phyloP scores from a whole-genome alignment of 2,797 vertebrate genomes.

The Gambelia wislizenii region DNA sequence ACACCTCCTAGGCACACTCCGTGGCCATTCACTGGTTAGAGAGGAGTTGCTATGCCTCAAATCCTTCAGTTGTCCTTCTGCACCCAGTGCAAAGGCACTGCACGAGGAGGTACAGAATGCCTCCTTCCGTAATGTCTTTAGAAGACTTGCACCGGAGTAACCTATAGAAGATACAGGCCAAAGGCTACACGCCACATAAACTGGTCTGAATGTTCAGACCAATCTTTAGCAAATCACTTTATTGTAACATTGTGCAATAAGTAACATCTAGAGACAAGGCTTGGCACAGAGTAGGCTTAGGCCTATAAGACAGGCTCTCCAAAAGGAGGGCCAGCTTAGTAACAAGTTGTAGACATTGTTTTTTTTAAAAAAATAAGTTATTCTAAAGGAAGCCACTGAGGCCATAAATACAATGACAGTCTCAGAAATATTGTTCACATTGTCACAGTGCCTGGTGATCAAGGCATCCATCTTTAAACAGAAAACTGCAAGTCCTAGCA shows the following conservation, averaged over 20 bases:
- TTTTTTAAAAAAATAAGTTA: constrained; percentile 35
- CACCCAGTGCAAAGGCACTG: too few species aligned
- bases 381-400: constrained; percentile 26
- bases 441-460: background rate
- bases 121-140: too few species aligned
- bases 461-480: background rate
- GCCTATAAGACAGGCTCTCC: constrained; percentile 8
- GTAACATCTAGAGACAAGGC: background rate
- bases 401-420: background rate
- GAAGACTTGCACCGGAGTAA: too few species aligned
- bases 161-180: background rate
- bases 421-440: constrained; percentile 34
- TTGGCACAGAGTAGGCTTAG: background rate
- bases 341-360: background rate
- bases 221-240: background rate
- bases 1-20: too few species aligned
- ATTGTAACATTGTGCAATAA: background rate
- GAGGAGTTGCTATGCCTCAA: too few species aligned
- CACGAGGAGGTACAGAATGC: too few species aligned
- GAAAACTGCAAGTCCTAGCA: constrained; percentile 43
- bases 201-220: background rate
- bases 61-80: too few species aligned
- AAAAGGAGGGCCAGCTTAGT: background rate
- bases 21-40: too few species aligned
- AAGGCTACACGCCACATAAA: too few species aligned